These are phyloP conservation scores for Seriola dumerili DNA, from an alignment of 2,113 vertebrate species.

Conservation along the genomic window DNA sequence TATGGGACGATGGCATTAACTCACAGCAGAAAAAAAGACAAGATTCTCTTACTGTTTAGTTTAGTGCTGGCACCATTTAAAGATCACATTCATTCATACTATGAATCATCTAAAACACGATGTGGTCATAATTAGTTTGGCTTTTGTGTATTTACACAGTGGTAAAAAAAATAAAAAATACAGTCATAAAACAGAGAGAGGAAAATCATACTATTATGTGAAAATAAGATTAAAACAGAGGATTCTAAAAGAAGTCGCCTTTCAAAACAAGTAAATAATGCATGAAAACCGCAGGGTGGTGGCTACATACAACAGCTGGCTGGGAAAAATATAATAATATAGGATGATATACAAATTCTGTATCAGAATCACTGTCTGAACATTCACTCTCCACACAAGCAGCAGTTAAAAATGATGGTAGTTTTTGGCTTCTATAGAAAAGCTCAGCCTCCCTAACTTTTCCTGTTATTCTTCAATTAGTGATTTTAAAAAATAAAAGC, in stretches of 20 bases:
- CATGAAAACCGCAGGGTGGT: background rate
- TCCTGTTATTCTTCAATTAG: slow-evolving; percentile 3
- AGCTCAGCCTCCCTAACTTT: background rate
- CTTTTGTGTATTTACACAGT: slow-evolving; percentile 11
- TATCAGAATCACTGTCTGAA: background rate
- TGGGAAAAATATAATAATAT: background rate
- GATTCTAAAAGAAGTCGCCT: background rate
- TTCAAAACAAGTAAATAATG: slow-evolving; percentile 15
- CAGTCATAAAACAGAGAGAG: background rate
- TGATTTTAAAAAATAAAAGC: slow-evolving; percentile 43
- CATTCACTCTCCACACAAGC: background rate
- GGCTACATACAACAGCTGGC: background rate
- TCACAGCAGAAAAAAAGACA: slow-evolving; percentile 31
- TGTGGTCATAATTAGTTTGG: background rate
- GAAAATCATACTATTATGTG: background rate
- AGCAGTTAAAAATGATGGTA: background rate
- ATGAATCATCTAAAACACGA: slow-evolving; percentile 38
- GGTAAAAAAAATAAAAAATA: background rate
- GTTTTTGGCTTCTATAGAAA: background rate
- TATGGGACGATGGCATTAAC: slow-evolving; percentile 15
- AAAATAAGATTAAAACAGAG: slow-evolving; percentile 2
- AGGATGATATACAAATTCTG: background rate
- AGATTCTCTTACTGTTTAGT: slow-evolving; percentile 1
- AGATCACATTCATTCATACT: slow-evolving; percentile 28
- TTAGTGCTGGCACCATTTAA: slow-evolving; percentile 24